Base-by-base conservation (phyloP, 2,797 vertebrate species). In the Hipposideros larvatus region DNA sequence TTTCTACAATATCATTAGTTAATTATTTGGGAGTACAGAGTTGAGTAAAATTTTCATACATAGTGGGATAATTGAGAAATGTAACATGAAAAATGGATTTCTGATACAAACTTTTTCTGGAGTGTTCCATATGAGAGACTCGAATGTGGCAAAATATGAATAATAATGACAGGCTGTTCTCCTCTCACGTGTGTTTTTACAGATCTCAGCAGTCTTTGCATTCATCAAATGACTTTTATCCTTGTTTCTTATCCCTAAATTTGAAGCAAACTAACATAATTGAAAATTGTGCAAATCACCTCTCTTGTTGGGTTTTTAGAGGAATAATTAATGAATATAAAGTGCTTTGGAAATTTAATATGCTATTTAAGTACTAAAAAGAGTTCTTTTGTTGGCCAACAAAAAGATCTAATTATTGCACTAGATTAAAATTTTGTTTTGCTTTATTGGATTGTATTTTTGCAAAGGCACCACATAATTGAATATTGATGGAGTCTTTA, bases 261-360 rank as follows among this genome's bases (percentile, higher is more conserved):
- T 96, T 88, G 85, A 55, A 95, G 71, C 41, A 28, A 80, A 61
- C 61, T 57, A 77, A 48, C n/a, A 48, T 93, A 83, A 71, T 59
- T 88, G 51, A 86, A 96, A 96, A 92, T 74, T 74, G 11, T 7
- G 61, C 46, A 85, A 82, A 66, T 28, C 4, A 86, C 68, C 43
- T 82, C 63, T 55, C 28, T 73, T 95, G 14, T 80, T 94, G 71
- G 66, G 31, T 22, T 97, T 95, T 84, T 75, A 66, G 24, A 87
- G 80, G 71, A 96, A 90, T 93, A 95, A 96, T 91, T 95, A 96
- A 92, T 90, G 59, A 95, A 95, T 90, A 59, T 43, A 86, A 90
- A 97, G 59, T 95, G 34, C 70, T 95, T 59, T 87, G 37, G 22
- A 85, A 93, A 87, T 86, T 77, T 78, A 91, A 92, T 83, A 75